phyloP scores from a whole-genome alignment of 2,888 invertebrate species.

The Cynaeus angustus region DNA sequence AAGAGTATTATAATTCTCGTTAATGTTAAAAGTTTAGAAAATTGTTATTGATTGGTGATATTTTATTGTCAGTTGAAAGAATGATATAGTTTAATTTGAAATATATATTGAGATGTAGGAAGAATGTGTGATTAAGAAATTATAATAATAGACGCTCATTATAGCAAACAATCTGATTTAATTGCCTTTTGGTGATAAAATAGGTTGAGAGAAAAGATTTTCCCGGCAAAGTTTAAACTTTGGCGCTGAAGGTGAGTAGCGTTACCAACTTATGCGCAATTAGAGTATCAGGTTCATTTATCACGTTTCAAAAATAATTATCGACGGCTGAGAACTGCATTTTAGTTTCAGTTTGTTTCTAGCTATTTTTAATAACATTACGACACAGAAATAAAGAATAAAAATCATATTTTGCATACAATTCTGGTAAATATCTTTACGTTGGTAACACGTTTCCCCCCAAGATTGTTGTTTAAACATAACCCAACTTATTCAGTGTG shows the following conservation, averaged over 20 bases:
- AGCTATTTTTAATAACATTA: no score
- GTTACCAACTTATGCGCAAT: no score
- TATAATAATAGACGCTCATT: conserved; percentile 34
- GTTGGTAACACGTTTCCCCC: conserved; percentile 1
- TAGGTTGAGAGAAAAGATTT: no score
- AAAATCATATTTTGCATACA: no score
- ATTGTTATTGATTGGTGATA: conserved; percentile 46
- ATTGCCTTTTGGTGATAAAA: no score
- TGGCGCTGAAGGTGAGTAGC: no score
- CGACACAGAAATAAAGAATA: no score
- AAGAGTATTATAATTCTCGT: conserved; percentile 44
- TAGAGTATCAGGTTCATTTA: no score
- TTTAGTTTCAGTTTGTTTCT: no score
- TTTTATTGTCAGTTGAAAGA: conserved; percentile 45
- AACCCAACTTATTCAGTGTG: conserved; percentile 10
- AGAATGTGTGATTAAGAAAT: conserved; percentile 22
- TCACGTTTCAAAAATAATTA: no score
- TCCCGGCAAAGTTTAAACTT: no score
- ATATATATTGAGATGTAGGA: conserved; percentile 16
- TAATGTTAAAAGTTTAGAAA: conserved; percentile 44
- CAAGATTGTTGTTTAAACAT: conserved; percentile 18
- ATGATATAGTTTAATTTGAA: conserved; percentile 40
- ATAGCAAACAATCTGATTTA: neutral
- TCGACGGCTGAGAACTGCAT: no score
- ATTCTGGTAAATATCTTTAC: neutral